Evolutionary conservation across 37 sponge, comb jelly and placozoan species (phyloP).

Genomic region (Theonella swinhoei): DNA sequence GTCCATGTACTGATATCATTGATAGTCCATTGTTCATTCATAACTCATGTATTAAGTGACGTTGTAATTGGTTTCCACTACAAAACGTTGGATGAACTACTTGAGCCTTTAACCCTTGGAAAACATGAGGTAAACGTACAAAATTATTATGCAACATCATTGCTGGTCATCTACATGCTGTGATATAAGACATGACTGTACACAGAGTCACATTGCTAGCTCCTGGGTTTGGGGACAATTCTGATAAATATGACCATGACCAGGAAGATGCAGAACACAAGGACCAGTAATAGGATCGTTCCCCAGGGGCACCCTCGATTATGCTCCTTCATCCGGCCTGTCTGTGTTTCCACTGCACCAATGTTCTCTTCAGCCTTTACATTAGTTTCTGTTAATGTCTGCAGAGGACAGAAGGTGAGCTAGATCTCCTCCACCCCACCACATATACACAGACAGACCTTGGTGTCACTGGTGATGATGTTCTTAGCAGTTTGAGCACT

Average conservation of each 20-base stretch:
- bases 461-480: constrained; percentile 65
- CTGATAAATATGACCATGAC: constrained; percentile 80
- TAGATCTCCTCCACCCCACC: not conserved
- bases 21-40: too few relatives aligned
- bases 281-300: constrained; percentile 55
- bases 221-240: constrained; percentile 66
- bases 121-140: too few relatives aligned
- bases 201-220: too few relatives aligned
- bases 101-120: too few relatives aligned
- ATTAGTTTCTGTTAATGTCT: constrained; percentile 49
- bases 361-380: constrained; percentile 66
- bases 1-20: too few relatives aligned
- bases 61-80: too few relatives aligned
- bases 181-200: too few relatives aligned
- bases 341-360: constrained; percentile 41
- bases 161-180: too few relatives aligned
- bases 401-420: not conserved
- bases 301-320: constrained; percentile 62
- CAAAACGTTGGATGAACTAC: too few relatives aligned
- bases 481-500: constrained; percentile 53
- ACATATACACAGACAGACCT: constrained; percentile 26
- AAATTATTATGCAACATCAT: too few relatives aligned
- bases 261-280: constrained; percentile 69
- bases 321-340: constrained; percentile 56
- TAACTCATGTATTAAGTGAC: too few relatives aligned